Base-by-base conservation (phyloP, 2,888 invertebrate genomes). In the Parnassius glacialis region DNA sequence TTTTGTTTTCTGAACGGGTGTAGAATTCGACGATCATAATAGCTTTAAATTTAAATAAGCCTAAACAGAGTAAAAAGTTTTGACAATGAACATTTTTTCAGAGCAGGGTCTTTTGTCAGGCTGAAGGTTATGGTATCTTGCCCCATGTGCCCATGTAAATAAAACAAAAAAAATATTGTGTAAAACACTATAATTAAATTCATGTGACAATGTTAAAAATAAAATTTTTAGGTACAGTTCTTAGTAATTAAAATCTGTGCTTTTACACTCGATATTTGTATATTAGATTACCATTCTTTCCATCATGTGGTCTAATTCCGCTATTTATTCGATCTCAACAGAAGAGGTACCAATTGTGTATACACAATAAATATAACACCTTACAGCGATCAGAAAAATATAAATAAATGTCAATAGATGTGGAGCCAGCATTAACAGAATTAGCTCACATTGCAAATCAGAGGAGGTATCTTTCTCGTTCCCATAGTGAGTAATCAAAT, bases 171-270 rank as follows among this genome's bases (percentile, higher is more conserved):
- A 11, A 64, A 66, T 74, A 75, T 34, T 34, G 34, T 80, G 73
- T 78, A 78, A 80, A 82, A 80, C 76, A 71, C 74, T 82, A 80
- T 83, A 81, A 73, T 81, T 78, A 76, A 76, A 76, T 76, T 77
- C 75, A 79, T 80, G 79, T 81, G 83, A 83, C 73, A 81, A 75
- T 80, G 78, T 80, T 83, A 80, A 80, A 34, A 83, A 82, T 81
- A 79, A 79, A 76, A 69, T 78, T 78, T 74, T 74, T 70, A 70
- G 68, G 72, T 73, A 69, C 68, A 66, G 73, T 56, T 51, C 75
- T 78, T 16, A 43, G 43, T 78, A 76, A 74, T 79, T 77, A 75
- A 67, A 76, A 73, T 75, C 61, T 76, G 73, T 68, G 77, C 74
- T 74, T 74, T 71, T 12, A 48, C 48, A 11, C 13, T 10, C 13